These are phyloP conservation scores for Ennomos quercinarius DNA, from an alignment of 2,888 invertebrate genomes.

Conservation along the genomic window DNA sequence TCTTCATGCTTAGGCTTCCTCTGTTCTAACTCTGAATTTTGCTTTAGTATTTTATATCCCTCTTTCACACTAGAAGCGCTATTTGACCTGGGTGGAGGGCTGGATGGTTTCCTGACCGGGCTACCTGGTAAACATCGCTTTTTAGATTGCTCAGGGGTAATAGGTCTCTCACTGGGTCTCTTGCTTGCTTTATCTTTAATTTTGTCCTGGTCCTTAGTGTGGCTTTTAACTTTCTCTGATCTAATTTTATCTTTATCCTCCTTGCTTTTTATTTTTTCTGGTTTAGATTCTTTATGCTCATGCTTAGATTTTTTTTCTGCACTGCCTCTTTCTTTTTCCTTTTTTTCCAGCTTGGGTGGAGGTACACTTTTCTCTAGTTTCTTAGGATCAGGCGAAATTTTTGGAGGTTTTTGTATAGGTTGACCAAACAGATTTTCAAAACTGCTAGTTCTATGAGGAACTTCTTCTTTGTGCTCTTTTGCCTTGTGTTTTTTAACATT, in stretches of 20 bases:
- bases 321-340: slow-evolving; percentile 82
- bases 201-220: slow-evolving; percentile 85
- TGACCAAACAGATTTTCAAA: slow-evolving; percentile 94
- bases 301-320: slow-evolving; percentile 80
- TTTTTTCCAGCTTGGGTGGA: slow-evolving; percentile 77
- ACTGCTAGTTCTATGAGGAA: slow-evolving; percentile 85
- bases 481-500: slow-evolving; percentile 86
- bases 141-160: slow-evolving; percentile 73
- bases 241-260: slow-evolving; percentile 80
- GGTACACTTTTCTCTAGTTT: slow-evolving; percentile 72
- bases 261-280: slow-evolving; percentile 76
- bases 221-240: slow-evolving; percentile 79
- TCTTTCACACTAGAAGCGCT: slow-evolving; percentile 78
- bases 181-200: slow-evolving; percentile 84
- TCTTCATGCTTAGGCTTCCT: slow-evolving; percentile 79
- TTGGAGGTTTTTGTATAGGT: slow-evolving; percentile 91
- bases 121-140: slow-evolving; percentile 62
- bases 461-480: slow-evolving; percentile 84
- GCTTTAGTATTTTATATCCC: slow-evolving; percentile 71
- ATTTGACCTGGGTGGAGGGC: slow-evolving; percentile 69
- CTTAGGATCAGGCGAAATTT: slow-evolving; percentile 88
- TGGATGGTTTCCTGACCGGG: slow-evolving; percentile 66
- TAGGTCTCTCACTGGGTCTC: slow-evolving; percentile 71
- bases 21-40: slow-evolving; percentile 63
- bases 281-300: slow-evolving; percentile 77